These are phyloP conservation scores for Arctopsyche grandis DNA, from an alignment of 1,140 invertebrate genomes.

Conservation along the genomic window DNA sequence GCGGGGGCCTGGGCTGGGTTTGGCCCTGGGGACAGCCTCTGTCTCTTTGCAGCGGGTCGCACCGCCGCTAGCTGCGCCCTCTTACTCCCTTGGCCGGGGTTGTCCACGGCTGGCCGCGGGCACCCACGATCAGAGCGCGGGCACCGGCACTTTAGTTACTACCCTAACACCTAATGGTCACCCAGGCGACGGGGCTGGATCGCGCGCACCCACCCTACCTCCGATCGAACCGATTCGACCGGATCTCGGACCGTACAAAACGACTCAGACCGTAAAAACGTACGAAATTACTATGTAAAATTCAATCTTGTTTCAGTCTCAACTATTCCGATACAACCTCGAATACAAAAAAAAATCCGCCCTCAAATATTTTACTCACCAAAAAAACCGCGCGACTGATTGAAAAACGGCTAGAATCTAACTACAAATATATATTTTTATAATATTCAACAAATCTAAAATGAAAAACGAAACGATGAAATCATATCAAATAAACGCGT, in stretches of 20 bases:
- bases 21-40: slow-evolving; percentile 58
- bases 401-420: neutral
- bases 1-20: slow-evolving; percentile 48
- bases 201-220: neutral
- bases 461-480: neutral
- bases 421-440: neutral
- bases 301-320: slow-evolving; percentile 21
- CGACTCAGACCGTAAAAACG: neutral
- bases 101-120: slow-evolving; percentile 51
- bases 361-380: too few species aligned
- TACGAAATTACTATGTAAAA: neutral
- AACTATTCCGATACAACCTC: slow-evolving; percentile 21
- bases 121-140: slow-evolving; percentile 53
- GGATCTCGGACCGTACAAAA: neutral
- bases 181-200: neutral
- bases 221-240: neutral
- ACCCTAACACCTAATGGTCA: neutral
- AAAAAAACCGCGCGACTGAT: neutral
- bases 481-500: slow-evolving; percentile 11
- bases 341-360: neutral
- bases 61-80: slow-evolving; percentile 53
- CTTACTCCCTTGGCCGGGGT: slow-evolving; percentile 47
- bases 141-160: slow-evolving; percentile 41
- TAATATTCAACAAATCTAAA: neutral
- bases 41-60: slow-evolving; percentile 50